Evolutionary conservation across 2,888 invertebrate genomes (phyloP), one percentile per base, ranked within the genome.

Genomic region (Plagiodera versicolora): DNA sequence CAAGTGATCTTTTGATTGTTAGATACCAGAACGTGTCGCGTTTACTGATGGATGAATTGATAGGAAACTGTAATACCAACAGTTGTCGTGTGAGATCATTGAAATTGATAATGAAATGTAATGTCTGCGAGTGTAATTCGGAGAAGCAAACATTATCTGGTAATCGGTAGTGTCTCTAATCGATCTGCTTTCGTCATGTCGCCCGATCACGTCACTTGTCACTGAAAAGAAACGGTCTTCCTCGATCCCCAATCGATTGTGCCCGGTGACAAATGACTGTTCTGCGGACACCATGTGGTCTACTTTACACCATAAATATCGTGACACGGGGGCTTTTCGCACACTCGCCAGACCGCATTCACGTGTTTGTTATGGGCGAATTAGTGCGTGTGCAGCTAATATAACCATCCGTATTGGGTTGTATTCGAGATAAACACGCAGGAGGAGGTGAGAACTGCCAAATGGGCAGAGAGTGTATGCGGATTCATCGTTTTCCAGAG

Each of bases 291-390:
- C 61, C 70, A 70, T 68, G 68, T 70, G 70, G 71, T 66, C 58
- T 57, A 64, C 66, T 67, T 66, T 67, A 69, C 71, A 70, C 68
- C 65, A 71, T 71, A 71, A 71, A 70, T 71, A 65, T 62, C 59
- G 58, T 39, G 14, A 18, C 65, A 59, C 56, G 55, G 58, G 64
- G 64, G 60, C 53, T 61, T 58, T 57, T 64, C 64, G 55, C 64
- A 61, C 64, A 60, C 56, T 56, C 28, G 32, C 5, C 55, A 24
- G 30, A 58, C 60, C 52, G 52, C 61, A 52, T 58, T 56, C 64
- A 59, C 51, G 50, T 58, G 63, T 58, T 55, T 48, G 58, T 61
- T 61, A 56, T 56, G 56, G 51, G 58, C 58, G 32, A 64, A 64
- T 64, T 64, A 64, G 61, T 64, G 64, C 64, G 64, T 64, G 61